Percentiles rank a stretch among this genome's conserved stretches.
Evolutionary conservation across 2,797 vertebrate genomes (phyloP).

Genomic region (Sebastiscus albofasciatus): DNA sequence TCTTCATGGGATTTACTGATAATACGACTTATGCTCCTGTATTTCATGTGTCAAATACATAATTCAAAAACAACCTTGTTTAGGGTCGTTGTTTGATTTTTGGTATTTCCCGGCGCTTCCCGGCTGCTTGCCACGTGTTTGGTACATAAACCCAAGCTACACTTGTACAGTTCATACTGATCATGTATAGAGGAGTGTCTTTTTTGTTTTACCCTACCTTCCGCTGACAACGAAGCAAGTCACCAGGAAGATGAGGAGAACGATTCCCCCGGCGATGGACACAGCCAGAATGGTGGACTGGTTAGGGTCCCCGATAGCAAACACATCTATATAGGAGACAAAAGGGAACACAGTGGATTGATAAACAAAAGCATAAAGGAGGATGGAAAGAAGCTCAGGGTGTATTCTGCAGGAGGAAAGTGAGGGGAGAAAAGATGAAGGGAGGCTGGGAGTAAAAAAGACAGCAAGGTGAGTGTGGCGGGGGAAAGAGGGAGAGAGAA

Average conservation of each 20-base stretch:
- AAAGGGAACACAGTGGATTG: constrained; percentile 17
- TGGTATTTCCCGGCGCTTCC: not conserved
- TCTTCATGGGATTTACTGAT: not conserved
- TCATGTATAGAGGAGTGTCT: not conserved
- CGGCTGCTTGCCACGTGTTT: no score
- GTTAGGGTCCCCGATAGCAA: constrained; percentile 88
- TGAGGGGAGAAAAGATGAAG: constrained; percentile 30
- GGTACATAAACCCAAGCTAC: not conserved
- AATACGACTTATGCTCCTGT: not conserved
- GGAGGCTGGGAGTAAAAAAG: constrained; percentile 39
- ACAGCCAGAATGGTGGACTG: constrained; percentile 87
- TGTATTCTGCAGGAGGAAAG: constrained; percentile 21
- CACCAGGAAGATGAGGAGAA: constrained; percentile 87
- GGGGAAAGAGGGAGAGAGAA: constrained; percentile 35
- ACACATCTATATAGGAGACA: constrained; percentile 76
- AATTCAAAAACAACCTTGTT: not conserved
- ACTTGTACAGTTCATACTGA: not conserved
- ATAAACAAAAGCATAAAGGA: constrained; percentile 21
- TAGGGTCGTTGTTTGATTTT: not conserved
- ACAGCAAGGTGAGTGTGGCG: constrained; percentile 13
- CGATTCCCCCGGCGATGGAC: constrained; percentile 85
- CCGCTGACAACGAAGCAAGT: constrained; percentile 88
- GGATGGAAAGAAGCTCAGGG: not conserved
- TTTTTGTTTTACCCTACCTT: constrained; percentile 73
- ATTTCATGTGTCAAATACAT: not conserved